Conservation (phyloP, 1,140 invertebrate genomes). For the Eubasilissa regina region DNA sequence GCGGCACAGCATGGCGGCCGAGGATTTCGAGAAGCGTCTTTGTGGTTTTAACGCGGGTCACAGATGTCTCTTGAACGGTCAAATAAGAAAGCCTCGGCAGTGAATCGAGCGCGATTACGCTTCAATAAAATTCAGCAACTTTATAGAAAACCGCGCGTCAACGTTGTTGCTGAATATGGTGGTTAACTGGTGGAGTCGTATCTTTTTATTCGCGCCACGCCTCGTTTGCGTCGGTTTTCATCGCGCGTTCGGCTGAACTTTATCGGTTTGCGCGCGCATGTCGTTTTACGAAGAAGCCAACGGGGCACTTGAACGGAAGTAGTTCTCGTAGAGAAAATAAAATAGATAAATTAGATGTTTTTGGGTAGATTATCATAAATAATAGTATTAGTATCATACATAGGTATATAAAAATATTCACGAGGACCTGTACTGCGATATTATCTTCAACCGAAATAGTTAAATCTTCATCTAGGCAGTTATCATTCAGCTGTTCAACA, state of each 20-base stretch:
- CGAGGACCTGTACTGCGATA: too few species aligned
- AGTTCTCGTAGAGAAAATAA: conserved; percentile 26
- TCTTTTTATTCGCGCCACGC: conserved; percentile 25
- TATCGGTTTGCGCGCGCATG: conserved; percentile 33
- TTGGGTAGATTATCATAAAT: too few species aligned
- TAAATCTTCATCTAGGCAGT: too few species aligned
- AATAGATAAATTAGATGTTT: neutral
- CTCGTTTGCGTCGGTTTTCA: conserved; percentile 14
- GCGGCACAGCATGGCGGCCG: conserved; percentile 5
- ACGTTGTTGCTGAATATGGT: neutral
- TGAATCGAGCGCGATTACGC: neutral
- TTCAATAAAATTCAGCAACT: conserved; percentile 4
- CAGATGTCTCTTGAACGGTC: neutral
- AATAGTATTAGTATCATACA: too few species aligned
- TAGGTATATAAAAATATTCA: too few species aligned
- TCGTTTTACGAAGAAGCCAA: neutral
- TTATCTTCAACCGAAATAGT: too few species aligned
- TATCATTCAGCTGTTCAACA: too few species aligned
- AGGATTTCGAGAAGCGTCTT: neutral
- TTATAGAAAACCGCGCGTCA: neutral
- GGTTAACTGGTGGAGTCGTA: neutral
- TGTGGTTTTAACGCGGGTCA: neutral
- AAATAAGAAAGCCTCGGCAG: neutral
- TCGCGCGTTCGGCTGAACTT: conserved; percentile 10
- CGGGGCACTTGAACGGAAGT: neutral